Percentiles rank a stretch among this genome's conserved stretches.
Conservation (phyloP, 2,113 vertebrate genomes). For the Siphamia tubifer region DNA sequence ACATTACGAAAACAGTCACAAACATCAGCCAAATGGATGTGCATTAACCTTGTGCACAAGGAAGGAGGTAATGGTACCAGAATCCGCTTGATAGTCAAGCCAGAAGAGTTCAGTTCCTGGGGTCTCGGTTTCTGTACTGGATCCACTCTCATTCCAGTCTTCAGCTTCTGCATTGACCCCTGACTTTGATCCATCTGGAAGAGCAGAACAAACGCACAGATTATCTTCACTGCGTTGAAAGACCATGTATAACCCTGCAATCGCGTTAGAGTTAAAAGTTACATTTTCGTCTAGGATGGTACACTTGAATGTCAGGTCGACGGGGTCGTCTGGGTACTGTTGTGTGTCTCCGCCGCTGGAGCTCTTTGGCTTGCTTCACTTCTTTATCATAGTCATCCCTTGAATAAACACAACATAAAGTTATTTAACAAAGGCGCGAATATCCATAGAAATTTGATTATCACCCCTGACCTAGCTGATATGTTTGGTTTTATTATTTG, state of each 20-base stretch:
- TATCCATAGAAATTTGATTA: too few relatives aligned
- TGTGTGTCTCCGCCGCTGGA: slow-evolving; percentile 79
- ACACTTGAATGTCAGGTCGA: slow-evolving; percentile 88
- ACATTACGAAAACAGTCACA: background rate
- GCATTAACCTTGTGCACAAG: slow-evolving; percentile 87
- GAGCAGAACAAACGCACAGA: background rate
- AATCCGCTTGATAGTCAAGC: slow-evolving; percentile 90
- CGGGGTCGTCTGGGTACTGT: slow-evolving; percentile 81
- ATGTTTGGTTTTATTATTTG: too few relatives aligned
- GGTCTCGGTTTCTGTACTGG: slow-evolving; percentile 80
- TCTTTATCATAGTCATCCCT: slow-evolving; percentile 93
- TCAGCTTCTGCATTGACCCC: slow-evolving; percentile 75
- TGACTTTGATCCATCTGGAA: slow-evolving; percentile 74
- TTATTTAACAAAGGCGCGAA: too few relatives aligned
- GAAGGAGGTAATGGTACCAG: slow-evolving; percentile 84
- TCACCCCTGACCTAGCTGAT: too few relatives aligned
- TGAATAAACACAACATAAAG: slow-evolving; percentile 23
- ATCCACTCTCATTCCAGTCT: slow-evolving; percentile 83
- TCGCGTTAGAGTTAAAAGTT: slow-evolving; percentile 36
- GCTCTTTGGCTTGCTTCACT: slow-evolving; percentile 89
- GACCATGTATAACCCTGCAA: background rate
- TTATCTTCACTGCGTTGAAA: background rate
- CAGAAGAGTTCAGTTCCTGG: slow-evolving; percentile 87
- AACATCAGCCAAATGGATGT: background rate
- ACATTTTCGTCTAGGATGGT: slow-evolving; percentile 85